A percentile compares a stretch with the other conserved stretches of the same genome.
These are phyloP conservation scores for Eriosoma lanigerum DNA, from an alignment of 1,140 invertebrate species.

Conservation along the genomic window DNA sequence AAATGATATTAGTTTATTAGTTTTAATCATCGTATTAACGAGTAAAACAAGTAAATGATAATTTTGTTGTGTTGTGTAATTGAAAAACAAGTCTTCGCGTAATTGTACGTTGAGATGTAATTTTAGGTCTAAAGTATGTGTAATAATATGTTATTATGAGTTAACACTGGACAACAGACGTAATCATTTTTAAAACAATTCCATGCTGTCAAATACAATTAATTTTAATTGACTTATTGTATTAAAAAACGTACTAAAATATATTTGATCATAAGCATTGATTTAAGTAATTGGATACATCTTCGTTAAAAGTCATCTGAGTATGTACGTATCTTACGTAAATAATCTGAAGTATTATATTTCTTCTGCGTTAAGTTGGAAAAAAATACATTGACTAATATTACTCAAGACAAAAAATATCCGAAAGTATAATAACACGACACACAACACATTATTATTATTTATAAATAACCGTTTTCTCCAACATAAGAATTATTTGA, in stretches of 20 bases:
- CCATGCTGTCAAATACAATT: slow-evolving; percentile 5
- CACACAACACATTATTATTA: too few relatives aligned
- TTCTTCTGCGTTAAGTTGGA: too few relatives aligned
- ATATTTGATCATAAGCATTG: neutral
- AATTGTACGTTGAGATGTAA: neutral
- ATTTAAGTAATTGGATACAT: neutral
- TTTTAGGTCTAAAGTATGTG: neutral
- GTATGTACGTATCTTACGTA: neutral
- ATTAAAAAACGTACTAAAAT: neutral
- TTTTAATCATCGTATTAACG: neutral
- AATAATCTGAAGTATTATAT: neutral
- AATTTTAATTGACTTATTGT: neutral
- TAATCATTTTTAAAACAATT: neutral
- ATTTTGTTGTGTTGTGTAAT: neutral
- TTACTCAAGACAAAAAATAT: neutral
- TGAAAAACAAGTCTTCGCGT: neutral
- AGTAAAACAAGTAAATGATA: neutral
- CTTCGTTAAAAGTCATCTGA: neutral
- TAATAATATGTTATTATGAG: neutral
- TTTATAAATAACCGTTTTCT: too few relatives aligned
- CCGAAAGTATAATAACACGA: too few relatives aligned
- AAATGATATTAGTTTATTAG: neutral
- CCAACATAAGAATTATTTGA: too few relatives aligned
- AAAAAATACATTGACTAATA: neutral
- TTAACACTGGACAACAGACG: too few relatives aligned